Percentiles rank a stretch among this genome's conserved stretches.
These are phyloP conservation scores for Zaprionus nigranus DNA, from an alignment of 1,140 invertebrate genomes.

Conservation along the genomic window DNA sequence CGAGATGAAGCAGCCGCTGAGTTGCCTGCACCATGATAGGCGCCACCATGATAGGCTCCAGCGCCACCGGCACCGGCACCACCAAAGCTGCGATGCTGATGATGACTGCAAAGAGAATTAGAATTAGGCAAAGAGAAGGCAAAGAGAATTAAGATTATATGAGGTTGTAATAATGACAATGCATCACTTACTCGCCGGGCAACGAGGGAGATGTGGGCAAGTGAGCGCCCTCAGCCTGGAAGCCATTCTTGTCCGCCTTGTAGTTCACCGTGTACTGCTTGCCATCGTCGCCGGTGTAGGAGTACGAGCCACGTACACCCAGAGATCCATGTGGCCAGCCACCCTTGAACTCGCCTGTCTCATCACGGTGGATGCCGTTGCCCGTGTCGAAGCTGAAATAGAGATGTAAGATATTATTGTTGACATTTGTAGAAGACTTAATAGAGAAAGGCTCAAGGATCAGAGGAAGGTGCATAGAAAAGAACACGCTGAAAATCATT, in stretches of 20 bases:
- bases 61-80: conserved; percentile 22
- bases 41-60: conserved; percentile 51
- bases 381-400: conserved; percentile 86
- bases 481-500: no score
- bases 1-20: conserved; percentile 47
- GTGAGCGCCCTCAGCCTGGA: conserved; percentile 89
- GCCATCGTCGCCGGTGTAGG: conserved; percentile 87
- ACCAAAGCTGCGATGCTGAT: conserved; percentile 40
- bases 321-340: conserved; percentile 85
- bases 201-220: conserved; percentile 89
- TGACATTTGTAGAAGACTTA: not conserved
- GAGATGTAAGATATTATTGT: not conserved
- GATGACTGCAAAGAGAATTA: conserved; percentile 34
- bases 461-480: no score
- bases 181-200: conserved; percentile 84
- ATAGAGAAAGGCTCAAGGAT: no score
- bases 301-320: conserved; percentile 88
- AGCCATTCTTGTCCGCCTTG: conserved; percentile 87
- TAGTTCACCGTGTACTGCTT: conserved; percentile 89
- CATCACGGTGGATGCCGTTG: conserved; percentile 86
- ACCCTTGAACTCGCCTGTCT: conserved; percentile 85
- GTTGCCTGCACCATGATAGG: conserved; percentile 52
- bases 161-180: no score
- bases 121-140: no score
- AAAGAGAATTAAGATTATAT: not conserved